phyloP scores from a whole-genome alignment of 2,888 invertebrate species.

The Leptopilina drosophilae region DNA sequence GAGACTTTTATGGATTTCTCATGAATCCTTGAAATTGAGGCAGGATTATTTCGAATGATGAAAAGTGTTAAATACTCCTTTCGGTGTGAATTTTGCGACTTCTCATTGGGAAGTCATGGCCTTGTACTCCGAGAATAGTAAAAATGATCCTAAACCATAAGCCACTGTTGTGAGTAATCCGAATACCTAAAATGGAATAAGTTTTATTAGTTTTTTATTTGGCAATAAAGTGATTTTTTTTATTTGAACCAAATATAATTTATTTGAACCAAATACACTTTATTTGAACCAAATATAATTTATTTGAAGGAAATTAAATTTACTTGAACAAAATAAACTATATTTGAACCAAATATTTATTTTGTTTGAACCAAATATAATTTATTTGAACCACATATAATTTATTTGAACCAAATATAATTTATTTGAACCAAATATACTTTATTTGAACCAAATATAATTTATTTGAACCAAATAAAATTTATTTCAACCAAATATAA shows the following conservation, averaged over 20 bases:
- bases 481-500: no score
- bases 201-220: neutral
- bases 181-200: constrained; percentile 81
- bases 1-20: neutral
- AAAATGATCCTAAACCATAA: constrained; percentile 87
- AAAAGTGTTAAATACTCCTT: constrained; percentile 24
- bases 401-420: no score
- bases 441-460: no score
- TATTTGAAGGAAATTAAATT: no score
- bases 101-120: constrained; percentile 69
- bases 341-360: no score
- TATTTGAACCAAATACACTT: no score
- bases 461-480: no score
- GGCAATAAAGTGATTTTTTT: neutral
- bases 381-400: no score
- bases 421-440: no score
- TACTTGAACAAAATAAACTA: no score
- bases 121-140: constrained; percentile 86
- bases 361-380: no score
- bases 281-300: no score
- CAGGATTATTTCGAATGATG: neutral
- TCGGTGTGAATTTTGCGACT: neutral
- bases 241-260: neutral
- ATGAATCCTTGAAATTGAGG: constrained; percentile 4
- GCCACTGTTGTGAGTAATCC: constrained; percentile 89